phyloP scores from a whole-genome alignment of 1,140 invertebrate species.

The Drosophila sturtevanti region DNA sequence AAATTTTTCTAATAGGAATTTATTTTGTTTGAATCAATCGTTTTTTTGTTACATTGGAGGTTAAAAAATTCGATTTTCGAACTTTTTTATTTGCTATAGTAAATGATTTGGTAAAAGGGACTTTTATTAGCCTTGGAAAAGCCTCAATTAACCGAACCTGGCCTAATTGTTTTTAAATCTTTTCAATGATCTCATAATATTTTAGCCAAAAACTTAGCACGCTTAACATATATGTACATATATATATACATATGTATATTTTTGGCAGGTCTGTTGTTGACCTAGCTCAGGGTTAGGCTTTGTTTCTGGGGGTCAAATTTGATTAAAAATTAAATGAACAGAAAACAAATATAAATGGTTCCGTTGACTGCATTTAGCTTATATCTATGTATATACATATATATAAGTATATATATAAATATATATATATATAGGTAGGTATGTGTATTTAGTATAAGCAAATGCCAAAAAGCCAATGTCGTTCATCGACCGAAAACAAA shows the following conservation, averaged over 20 bases:
- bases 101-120: too few relatives aligned
- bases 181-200: background rate
- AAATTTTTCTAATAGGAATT: too few relatives aligned
- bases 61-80: too few relatives aligned
- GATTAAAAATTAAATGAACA: slow-evolving; percentile 39
- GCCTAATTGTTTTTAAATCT: background rate
- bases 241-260: too few relatives aligned
- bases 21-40: too few relatives aligned
- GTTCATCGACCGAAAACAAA: slow-evolving; percentile 4
- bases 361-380: slow-evolving; percentile 67
- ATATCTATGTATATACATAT: background rate
- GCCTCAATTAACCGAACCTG: background rate
- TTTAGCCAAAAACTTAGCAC: slow-evolving; percentile 20
- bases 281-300: slow-evolving; percentile 51
- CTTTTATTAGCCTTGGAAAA: too few relatives aligned
- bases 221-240: background rate
- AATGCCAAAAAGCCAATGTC: slow-evolving; percentile 38
- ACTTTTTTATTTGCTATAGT: too few relatives aligned
- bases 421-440: too few relatives aligned
- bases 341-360: slow-evolving; percentile 50
- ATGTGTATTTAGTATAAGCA: slow-evolving; percentile 17
- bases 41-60: too few relatives aligned
- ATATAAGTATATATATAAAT: background rate
- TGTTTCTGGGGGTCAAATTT: slow-evolving; percentile 68
- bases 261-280: slow-evolving; percentile 23